A percentile compares a stretch with the other conserved stretches of the same genome.
Conservation (phyloP, 2,797 vertebrate genomes). For the Tauraco hartlaubi region DNA sequence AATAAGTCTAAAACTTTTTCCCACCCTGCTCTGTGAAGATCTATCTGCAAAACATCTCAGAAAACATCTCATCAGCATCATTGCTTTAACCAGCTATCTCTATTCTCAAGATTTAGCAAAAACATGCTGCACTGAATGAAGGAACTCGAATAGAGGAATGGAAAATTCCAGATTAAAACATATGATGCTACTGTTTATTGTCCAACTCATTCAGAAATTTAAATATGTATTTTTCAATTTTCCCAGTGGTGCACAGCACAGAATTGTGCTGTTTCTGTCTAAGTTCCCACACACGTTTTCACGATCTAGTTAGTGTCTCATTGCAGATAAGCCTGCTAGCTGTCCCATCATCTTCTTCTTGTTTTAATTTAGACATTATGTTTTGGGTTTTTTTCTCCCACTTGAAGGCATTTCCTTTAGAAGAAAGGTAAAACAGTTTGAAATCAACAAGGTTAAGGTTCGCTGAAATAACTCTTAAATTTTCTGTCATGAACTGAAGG, state of each 20-base stretch:
- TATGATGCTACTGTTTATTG: background rate
- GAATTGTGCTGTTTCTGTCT: background rate
- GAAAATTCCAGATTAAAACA: background rate
- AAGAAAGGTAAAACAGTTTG: slow-evolving; percentile 6
- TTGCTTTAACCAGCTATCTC: background rate
- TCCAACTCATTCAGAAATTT: background rate
- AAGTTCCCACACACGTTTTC: background rate
- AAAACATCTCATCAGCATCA: background rate
- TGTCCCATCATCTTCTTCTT: background rate
- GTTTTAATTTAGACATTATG: background rate
- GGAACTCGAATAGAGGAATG: background rate
- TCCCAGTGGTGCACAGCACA: background rate
- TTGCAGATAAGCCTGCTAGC: background rate
- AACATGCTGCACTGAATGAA: background rate
- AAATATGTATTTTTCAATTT: background rate
- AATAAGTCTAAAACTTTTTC: background rate
- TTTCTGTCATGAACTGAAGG: background rate
- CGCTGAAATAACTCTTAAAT: background rate
- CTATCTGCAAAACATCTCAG: background rate
- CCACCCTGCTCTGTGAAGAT: background rate
- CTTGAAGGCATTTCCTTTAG: background rate
- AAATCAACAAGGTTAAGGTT: slow-evolving; percentile 18
- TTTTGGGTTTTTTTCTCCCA: background rate
- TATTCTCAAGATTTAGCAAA: background rate
- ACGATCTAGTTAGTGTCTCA: background rate